These are phyloP conservation scores for Diarsia brunnea DNA, from an alignment of 2,888 invertebrate genomes.

Conservation along the genomic window DNA sequence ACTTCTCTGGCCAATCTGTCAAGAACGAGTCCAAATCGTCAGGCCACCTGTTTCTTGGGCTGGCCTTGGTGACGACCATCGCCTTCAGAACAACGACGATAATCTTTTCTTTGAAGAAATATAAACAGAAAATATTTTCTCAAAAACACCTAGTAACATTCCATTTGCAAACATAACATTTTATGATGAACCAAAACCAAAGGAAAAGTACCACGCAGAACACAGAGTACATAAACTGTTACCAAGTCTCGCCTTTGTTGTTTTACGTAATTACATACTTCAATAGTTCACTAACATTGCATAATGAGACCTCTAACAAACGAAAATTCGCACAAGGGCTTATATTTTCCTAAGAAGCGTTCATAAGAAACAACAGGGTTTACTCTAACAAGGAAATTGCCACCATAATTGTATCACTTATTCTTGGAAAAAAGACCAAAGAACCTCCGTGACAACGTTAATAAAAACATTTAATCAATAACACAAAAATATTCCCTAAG, in stretches of 20 bases:
- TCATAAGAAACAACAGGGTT: not conserved
- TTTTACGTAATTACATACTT: not conserved
- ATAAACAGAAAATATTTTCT: not conserved
- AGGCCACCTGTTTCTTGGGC: too few species aligned
- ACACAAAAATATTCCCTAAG: conserved; percentile 37
- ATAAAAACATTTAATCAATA: conserved; percentile 44
- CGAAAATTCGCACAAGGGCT: conserved; percentile 1
- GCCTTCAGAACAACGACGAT: too few species aligned
- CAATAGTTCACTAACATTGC: not conserved
- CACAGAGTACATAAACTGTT: not conserved
- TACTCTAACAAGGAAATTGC: not conserved
- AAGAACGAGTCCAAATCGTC: too few species aligned
- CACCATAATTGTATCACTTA: not conserved
- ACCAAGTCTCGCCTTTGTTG: not conserved
- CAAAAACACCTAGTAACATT: not conserved
- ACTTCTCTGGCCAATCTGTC: too few species aligned
- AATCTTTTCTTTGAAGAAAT: too few species aligned
- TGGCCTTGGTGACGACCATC: too few species aligned
- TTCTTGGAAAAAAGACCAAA: conserved; percentile 20
- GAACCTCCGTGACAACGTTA: conserved; percentile 10
- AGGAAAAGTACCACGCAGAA: not conserved
- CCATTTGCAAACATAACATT: not conserved
- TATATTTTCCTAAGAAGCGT: not conserved
- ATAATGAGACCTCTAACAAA: not conserved
- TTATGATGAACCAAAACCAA: not conserved